Evolutionary conservation across 2,797 vertebrate species (phyloP).

Genomic region (Sebastes matsubarae): DNA sequence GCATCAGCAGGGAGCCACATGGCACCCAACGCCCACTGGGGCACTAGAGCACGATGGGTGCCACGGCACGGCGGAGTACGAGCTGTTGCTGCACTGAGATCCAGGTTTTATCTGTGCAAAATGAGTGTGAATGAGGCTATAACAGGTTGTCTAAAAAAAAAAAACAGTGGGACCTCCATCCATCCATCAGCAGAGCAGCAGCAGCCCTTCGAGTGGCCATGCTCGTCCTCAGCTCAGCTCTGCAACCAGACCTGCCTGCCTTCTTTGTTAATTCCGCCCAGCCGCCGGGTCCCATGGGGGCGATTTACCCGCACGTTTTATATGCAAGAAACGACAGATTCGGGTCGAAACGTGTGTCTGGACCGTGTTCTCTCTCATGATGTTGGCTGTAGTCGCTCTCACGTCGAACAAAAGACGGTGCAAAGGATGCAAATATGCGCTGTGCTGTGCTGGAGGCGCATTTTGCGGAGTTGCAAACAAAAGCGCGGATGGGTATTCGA

Average conservation of each 20-base stretch:
- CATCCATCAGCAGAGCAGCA: background rate
- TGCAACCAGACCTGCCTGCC: conserved; percentile 27
- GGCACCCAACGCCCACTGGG: conserved; percentile 69
- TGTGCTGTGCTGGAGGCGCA: conserved; percentile 48
- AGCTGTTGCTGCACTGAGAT: background rate
- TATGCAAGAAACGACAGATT: accelerated
- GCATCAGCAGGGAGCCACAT: conserved; percentile 64
- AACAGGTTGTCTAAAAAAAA: background rate
- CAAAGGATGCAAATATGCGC: conserved; percentile 74
- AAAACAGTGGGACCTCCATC: background rate
- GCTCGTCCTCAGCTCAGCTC: conserved; percentile 33
- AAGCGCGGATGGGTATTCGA: conserved; percentile 48
- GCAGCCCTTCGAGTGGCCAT: conserved; percentile 11
- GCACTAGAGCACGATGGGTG: conserved; percentile 26
- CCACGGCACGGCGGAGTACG: background rate
- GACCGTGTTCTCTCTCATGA: conserved; percentile 53
- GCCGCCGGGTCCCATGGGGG: background rate
- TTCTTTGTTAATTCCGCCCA: conserved; percentile 44
- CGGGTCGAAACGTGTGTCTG: background rate
- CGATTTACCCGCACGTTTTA: background rate
- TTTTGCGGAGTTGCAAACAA: conserved; percentile 71
- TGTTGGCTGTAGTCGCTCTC: background rate
- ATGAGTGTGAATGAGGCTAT: accelerated
- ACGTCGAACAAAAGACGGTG: conserved; percentile 79
- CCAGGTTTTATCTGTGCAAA: too few species aligned